Percentiles rank a stretch among this genome's conserved stretches.
Evolutionary conservation across 2,113 vertebrate genomes (phyloP).

Genomic region (Macquaria australasica): DNA sequence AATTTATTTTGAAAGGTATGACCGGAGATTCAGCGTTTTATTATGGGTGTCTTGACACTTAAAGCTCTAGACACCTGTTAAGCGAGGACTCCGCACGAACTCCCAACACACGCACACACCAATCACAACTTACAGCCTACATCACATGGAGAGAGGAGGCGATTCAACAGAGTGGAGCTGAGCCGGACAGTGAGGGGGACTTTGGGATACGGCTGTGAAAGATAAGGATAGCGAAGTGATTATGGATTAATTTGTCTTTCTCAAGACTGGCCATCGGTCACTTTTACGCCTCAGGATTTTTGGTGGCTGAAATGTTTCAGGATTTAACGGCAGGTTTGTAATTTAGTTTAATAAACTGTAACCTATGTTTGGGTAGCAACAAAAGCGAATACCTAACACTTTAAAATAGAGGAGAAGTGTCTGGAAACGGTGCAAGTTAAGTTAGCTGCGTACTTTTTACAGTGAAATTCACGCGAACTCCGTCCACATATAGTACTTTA

Average conservation of each 20-base stretch:
- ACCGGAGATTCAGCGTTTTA: neutral
- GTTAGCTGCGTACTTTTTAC: too few relatives aligned
- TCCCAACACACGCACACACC: neutral
- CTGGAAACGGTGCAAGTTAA: neutral
- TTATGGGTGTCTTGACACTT: fast-evolving
- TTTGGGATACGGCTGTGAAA: neutral
- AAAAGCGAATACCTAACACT: neutral
- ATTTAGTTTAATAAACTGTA: neutral
- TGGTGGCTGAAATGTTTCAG: constrained; percentile 60
- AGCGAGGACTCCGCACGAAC: constrained; percentile 11
- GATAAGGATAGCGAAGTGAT: neutral
- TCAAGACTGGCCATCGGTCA: neutral
- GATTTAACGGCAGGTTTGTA: constrained; percentile 55
- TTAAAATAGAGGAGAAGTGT: neutral
- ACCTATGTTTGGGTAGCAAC: neutral
- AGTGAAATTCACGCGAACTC: neutral
- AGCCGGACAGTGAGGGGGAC: neutral
- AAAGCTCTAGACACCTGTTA: constrained; percentile 68
- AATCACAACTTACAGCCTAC: constrained; percentile 28
- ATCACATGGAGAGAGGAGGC: constrained; percentile 46
- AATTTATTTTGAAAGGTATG: constrained; percentile 47
- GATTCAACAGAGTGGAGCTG: neutral
- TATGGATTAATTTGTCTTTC: constrained; percentile 46
- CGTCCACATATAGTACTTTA: neutral
- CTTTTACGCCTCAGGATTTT: constrained; percentile 11